Base-by-base conservation (phyloP, 53 echinoderm and acorn worm species). In the Arbacia lixula region DNA sequence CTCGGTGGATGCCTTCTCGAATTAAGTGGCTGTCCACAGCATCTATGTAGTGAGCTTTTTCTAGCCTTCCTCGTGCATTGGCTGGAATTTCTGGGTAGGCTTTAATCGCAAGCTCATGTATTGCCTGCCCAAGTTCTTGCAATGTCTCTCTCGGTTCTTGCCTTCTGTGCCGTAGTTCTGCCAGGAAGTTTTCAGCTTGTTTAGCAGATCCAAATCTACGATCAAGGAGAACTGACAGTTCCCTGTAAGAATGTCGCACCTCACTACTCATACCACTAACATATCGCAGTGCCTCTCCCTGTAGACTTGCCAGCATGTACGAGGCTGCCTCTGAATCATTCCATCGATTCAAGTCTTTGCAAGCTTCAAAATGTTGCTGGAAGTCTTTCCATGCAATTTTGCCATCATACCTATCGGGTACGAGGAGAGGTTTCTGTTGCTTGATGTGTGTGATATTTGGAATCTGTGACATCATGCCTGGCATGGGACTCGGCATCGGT, bases 1-100 rank as follows among this genome's bases (percentile, higher is more conserved):
- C 72, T 42, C 72, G 57, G 29, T 75, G 84, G 30, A 86, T 83
- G 8, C 74, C 86, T 6, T 36, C 74, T 21, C 86, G 33, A 0
- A 90, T 74, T 2, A 72, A 83, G 12, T 72, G 39, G 12, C 86
- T 74, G 5, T 86, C 83, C 9, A 91, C 66, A 1, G 90, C 85
- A 39, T 91, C 86, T 3, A 68, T 82, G 58, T 65, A 91, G 42
- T 87, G 87, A 66, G 78, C 79, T 73, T 67, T 82, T 51, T 81
- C 90, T 28, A 90, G 26, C 26, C 90, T 80, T 46, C 83, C 90
- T 33, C 90, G 17, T 5, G 71, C 39, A 12, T 57, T 42, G 16
- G 78, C 58, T 6, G 60, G 77, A 60, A 91, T 64, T 22, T 86
- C 84, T 16, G 84, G 84, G 84, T 87, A 87, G 5, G 84, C 75